A percentile compares a stretch with the other conserved stretches of the same genome.
Conservation (phyloP, 92 coral and sea anemone genomes). For the Phenganax stokvisi region DNA sequence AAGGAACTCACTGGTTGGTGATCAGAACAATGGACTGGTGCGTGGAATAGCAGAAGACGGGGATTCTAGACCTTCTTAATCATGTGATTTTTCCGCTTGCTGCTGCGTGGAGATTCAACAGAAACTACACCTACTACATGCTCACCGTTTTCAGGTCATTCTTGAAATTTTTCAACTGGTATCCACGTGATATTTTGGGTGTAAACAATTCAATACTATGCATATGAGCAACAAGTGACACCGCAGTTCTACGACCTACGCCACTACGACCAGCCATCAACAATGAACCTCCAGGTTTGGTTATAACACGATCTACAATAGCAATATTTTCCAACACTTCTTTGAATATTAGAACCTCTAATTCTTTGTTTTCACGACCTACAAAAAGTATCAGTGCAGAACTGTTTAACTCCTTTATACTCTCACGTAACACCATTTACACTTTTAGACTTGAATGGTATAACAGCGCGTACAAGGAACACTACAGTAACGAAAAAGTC, state of each 20-base stretch:
- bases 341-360: constrained; percentile 82
- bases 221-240: constrained; percentile 94
- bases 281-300: constrained; percentile 89
- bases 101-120: not conserved
- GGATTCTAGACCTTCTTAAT: too few species aligned
- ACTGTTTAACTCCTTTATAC: not conserved
- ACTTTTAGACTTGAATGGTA: not conserved
- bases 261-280: constrained; percentile 99
- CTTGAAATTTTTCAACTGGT: constrained; percentile 88
- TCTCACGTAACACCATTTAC: too few species aligned
- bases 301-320: constrained; percentile 88
- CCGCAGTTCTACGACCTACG: constrained; percentile 98
- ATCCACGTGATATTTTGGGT: constrained; percentile 92
- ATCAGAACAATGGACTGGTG: too few species aligned
- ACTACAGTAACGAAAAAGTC: not conserved
- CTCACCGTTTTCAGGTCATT: constrained; percentile 86
- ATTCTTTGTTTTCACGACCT: constrained; percentile 97
- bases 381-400: constrained; percentile 1
- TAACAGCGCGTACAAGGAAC: not conserved
- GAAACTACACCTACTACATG: not conserved
- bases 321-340: constrained; percentile 96
- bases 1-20: too few species aligned
- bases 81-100: too few species aligned
- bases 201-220: constrained; percentile 87
- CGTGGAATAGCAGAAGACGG: too few species aligned